These are phyloP conservation scores for Leucoraja ocellata DNA, from an alignment of 2,797 vertebrate species.

Conservation along the genomic window DNA sequence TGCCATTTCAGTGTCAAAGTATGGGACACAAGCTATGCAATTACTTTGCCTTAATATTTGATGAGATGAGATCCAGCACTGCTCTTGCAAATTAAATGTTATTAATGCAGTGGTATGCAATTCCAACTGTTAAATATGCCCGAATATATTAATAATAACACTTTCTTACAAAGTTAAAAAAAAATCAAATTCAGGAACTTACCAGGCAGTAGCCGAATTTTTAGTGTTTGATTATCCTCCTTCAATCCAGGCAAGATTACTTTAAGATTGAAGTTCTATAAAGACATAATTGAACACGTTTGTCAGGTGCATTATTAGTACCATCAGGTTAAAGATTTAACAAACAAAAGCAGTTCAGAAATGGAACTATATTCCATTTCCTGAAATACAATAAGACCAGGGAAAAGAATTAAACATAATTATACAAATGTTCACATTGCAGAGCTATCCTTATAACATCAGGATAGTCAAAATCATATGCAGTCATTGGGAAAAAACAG, in stretches of 20 bases:
- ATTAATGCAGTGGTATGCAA: background rate
- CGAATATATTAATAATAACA: too few species aligned
- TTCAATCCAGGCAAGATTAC: constrained; percentile 70
- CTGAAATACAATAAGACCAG: background rate
- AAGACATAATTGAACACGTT: constrained; percentile 41
- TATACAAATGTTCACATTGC: background rate
- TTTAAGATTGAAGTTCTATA: constrained; percentile 66
- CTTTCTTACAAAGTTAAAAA: too few species aligned
- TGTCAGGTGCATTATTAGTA: constrained; percentile 40
- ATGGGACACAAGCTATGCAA: too few species aligned
- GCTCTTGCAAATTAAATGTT: background rate
- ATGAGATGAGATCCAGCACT: too few species aligned
- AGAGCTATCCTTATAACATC: background rate
- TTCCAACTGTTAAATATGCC: background rate
- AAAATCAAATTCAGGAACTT: constrained; percentile 42
- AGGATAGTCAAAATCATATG: background rate
- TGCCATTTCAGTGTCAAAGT: background rate
- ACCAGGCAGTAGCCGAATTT: constrained; percentile 73
- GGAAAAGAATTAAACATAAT: background rate
- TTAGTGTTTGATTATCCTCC: constrained; percentile 59
- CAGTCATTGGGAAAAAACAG: background rate
- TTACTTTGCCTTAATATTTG: background rate
- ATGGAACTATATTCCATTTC: background rate
- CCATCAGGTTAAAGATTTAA: constrained; percentile 33
- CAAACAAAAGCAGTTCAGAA: background rate